Evolutionary conservation across 2,113 vertebrate species (phyloP).

Genomic region (Pelobates fuscus): DNA sequence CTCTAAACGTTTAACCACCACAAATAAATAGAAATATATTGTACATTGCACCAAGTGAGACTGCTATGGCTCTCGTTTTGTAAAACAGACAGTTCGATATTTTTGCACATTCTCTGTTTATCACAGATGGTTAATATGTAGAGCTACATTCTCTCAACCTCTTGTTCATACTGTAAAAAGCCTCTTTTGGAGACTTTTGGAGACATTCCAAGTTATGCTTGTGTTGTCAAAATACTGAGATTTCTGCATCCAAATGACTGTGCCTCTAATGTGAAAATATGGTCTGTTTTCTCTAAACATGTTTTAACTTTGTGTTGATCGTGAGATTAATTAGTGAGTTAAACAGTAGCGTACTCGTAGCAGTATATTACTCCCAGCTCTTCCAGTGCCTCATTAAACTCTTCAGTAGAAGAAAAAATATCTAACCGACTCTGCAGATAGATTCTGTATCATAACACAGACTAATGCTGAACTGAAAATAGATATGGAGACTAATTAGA

Average conservation of each 20-base stretch:
- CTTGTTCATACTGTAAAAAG: conserved; percentile 11
- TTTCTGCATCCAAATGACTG: conserved; percentile 18
- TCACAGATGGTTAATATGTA: conserved; percentile 36
- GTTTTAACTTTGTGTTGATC: neutral
- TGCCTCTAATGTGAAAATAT: conserved; percentile 16
- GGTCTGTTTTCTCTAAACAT: conserved; percentile 26
- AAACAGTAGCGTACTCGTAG: conserved; percentile 1
- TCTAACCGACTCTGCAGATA: neutral
- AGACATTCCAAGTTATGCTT: conserved; percentile 17
- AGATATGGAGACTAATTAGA: neutral
- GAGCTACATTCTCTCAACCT: neutral
- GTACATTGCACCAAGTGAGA: too few species aligned
- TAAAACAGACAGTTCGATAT: too few species aligned
- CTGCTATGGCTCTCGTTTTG: too few species aligned
- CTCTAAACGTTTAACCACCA: too few species aligned
- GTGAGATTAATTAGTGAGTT: conserved; percentile 27
- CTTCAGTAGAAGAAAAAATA: neutral
- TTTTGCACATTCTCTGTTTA: neutral
- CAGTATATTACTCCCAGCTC: conserved; percentile 10
- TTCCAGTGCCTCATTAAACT: conserved; percentile 16
- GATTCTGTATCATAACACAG: neutral
- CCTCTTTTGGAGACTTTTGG: conserved; percentile 33
- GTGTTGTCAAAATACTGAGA: conserved; percentile 26
- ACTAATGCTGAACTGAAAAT: neutral
- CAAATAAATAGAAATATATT: too few species aligned